Conservation (phyloP, 2,113 vertebrate genomes). For the Macrotis lagotis region DNA sequence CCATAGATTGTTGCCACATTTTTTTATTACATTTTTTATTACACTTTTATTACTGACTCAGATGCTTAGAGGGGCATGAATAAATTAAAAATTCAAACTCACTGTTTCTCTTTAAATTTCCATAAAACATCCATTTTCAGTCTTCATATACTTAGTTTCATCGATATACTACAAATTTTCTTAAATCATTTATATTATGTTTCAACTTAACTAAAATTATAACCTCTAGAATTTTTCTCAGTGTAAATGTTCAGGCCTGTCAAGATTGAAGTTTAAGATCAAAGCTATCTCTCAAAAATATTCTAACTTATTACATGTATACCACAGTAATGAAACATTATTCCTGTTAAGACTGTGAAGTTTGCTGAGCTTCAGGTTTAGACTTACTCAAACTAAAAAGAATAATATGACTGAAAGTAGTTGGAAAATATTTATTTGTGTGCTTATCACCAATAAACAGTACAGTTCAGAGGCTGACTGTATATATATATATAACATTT, state of each 20-base stretch:
- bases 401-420: not conserved
- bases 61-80: not conserved
- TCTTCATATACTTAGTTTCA: constrained; percentile 33
- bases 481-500: not conserved
- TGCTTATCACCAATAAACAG: constrained; percentile 4
- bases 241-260: not conserved
- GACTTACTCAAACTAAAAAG: constrained; percentile 18
- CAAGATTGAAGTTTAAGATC: constrained; percentile 10
- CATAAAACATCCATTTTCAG: constrained; percentile 15
- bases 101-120: constrained; percentile 19
- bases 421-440: constrained; percentile 47
- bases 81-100: not conserved
- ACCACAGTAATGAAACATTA: constrained; percentile 1
- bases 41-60: not conserved
- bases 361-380: constrained; percentile 2
- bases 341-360: constrained; percentile 3
- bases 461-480: not conserved
- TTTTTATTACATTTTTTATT: no score
- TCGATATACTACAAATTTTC: not conserved
- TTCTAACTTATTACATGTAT: not conserved
- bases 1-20: not conserved
- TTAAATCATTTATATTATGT: constrained; percentile 26
- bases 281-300: not conserved
- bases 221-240: constrained; percentile 8
- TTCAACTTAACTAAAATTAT: constrained; percentile 10